Percentiles rank a stretch among this genome's conserved stretches.
phyloP scores from a whole-genome alignment of 2,888 invertebrate species.

The Lumbricus terrestris region DNA sequence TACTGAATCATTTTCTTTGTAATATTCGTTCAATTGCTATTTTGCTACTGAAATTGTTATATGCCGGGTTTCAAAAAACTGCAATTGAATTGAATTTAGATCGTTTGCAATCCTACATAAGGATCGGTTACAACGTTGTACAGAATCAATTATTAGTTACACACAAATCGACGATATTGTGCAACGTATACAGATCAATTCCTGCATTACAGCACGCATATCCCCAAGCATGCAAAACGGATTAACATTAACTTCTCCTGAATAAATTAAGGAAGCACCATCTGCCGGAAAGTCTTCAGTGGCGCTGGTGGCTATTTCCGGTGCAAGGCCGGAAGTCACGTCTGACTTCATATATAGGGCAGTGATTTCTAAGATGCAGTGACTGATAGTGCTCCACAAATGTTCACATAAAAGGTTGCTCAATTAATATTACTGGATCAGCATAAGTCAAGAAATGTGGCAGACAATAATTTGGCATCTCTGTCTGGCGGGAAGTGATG shows the following conservation, averaged over 20 bases:
- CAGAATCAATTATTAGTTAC: not conserved
- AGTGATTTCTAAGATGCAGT: not conserved
- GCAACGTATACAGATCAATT: too few species aligned
- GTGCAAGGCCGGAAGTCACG: not conserved
- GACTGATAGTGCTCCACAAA: not conserved
- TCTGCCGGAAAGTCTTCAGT: not conserved
- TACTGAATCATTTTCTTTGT: too few species aligned
- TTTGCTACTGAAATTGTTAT: too few species aligned
- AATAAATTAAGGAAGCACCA: slow-evolving; percentile 3
- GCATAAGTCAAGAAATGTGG: too few species aligned
- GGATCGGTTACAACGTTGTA: not conserved
- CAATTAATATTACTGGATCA: too few species aligned
- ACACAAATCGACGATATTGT: not conserved
- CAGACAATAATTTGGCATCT: too few species aligned
- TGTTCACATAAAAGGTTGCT: too few species aligned
- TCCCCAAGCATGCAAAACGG: not conserved
- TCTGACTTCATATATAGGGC: too few species aligned
- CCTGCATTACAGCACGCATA: not conserved
- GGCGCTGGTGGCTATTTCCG: not conserved
- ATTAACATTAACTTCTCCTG: not conserved
- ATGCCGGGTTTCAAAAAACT: too few species aligned
- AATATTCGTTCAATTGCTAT: too few species aligned
- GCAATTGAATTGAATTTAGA: too few species aligned
- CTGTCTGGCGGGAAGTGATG: too few species aligned
- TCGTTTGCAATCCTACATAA: not conserved